Conservation (phyloP, 2,113 vertebrate genomes). For the Lanius ludovicianus region DNA sequence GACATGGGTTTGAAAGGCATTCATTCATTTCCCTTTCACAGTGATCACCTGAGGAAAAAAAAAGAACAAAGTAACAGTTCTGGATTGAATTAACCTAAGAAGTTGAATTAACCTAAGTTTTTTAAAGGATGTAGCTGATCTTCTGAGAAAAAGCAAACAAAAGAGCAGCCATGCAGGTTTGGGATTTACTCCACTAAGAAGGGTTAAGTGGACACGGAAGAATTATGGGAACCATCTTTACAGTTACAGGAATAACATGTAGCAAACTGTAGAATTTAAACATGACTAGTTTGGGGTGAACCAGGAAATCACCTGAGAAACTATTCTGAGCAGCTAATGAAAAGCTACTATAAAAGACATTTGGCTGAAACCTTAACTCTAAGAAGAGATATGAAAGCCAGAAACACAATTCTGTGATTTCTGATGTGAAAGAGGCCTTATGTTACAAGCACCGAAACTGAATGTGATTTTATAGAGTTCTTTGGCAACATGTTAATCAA, state of each 20-base stretch:
- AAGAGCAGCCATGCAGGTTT: neutral
- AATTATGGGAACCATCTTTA: neutral
- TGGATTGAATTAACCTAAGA: neutral
- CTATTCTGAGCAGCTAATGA: neutral
- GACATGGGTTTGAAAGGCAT: slow-evolving; percentile 88
- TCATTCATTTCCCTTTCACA: slow-evolving; percentile 93
- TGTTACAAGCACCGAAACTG: neutral
- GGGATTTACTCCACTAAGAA: neutral
- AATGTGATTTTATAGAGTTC: neutral
- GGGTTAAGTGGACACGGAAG: neutral
- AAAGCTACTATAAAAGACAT: neutral
- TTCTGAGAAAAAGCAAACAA: neutral
- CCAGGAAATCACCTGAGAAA: neutral
- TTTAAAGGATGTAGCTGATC: neutral
- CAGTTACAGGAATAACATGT: neutral
- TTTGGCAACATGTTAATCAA: neutral
- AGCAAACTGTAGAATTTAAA: neutral
- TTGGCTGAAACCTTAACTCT: neutral
- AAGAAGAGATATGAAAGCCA: neutral
- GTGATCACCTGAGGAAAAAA: slow-evolving; percentile 64
- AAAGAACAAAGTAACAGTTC: neutral
- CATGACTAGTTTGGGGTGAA: neutral
- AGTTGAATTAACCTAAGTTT: neutral
- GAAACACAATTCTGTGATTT: neutral
- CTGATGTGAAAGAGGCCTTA: neutral